Percentiles rank a stretch among this genome's conserved stretches.
Conservation (phyloP, 2,888 invertebrate genomes). For the Spialia ferax region DNA sequence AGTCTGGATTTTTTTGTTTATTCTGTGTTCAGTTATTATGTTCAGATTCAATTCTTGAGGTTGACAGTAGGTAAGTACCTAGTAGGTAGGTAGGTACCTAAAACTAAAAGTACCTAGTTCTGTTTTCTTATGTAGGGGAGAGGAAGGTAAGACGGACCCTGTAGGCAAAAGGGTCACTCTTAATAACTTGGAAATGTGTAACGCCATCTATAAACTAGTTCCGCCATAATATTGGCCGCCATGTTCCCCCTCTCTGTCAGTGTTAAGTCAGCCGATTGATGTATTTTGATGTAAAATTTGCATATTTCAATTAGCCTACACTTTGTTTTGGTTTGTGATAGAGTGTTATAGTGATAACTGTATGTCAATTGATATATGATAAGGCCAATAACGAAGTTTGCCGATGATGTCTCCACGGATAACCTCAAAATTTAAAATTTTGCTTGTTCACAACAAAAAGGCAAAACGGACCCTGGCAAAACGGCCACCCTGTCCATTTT, state of each 20-base stretch:
- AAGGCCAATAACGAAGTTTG: no score
- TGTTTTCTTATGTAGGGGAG: no score
- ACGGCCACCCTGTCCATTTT: neutral
- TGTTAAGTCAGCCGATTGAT: neutral
- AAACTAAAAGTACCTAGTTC: no score
- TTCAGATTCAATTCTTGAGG: no score
- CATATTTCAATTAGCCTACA: constrained; percentile 1
- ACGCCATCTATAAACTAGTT: neutral
- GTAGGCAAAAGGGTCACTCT: neutral
- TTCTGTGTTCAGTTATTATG: no score
- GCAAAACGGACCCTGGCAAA: constrained; percentile 1
- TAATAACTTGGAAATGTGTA: neutral
- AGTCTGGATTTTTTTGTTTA: no score
- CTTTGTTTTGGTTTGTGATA: no score
- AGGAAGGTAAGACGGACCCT: neutral
- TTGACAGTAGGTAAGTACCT: no score
- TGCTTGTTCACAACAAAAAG: neutral
- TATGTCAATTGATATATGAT: no score
- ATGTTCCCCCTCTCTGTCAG: neutral
- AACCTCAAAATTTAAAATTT: neutral
- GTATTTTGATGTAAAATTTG: neutral
- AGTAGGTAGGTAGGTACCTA: no score
- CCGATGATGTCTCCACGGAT: no score
- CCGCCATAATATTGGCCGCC: neutral
- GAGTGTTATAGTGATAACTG: no score